Evolutionary conservation across 2,888 invertebrate species (phyloP), one percentile per base, ranked within the genome.

Genomic region (Noctua fimbriata): DNA sequence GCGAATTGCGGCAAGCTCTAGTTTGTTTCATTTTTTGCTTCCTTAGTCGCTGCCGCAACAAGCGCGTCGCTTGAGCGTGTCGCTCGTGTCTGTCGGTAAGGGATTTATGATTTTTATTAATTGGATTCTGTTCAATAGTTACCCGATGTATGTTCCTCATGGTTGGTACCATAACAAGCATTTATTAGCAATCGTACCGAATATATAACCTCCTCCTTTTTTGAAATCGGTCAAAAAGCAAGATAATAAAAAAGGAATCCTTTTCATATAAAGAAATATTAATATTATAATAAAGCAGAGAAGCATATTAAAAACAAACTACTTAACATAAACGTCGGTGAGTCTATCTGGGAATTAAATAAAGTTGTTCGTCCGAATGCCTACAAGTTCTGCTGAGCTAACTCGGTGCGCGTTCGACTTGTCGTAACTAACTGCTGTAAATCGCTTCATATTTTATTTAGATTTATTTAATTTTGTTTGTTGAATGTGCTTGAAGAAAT

Each of bases 401-500:
- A 36, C 21, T 52, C 10, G 41, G 44, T 36, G 67, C 73, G 49
- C 69, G 2, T 36, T n/a, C 44, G 21, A 32, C 73, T 69, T 14
- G 32, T 7, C 69, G 7, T 10, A 3, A 24, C 24, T 32, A 49
- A 44, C 36, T 70, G 10, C 14, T 7, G 16, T 14, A 10, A 14
- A 79, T 63, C 14, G 32, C 55, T 72, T 80, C 52, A 12, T 16
- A 41, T 36, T 28, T 69, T 49, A 24, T 24, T 55, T 36, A n/a
- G 52, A 18, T 58, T 28, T 66, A 28, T 79, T 58, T 24, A 16
- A n/a, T 67, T 32, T 41, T 32, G 18, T 70, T 63, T n/a, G 21
- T 78, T 52, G 49, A 52, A 63, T 21, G 18, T 69, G 41, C 32
- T 69, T 78, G 41, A 32, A 78, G 69, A 49, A 69, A 60, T 60